These are phyloP conservation scores for Hiodon alosoides DNA, from an alignment of 2,113 vertebrate genomes.

Conservation along the genomic window DNA sequence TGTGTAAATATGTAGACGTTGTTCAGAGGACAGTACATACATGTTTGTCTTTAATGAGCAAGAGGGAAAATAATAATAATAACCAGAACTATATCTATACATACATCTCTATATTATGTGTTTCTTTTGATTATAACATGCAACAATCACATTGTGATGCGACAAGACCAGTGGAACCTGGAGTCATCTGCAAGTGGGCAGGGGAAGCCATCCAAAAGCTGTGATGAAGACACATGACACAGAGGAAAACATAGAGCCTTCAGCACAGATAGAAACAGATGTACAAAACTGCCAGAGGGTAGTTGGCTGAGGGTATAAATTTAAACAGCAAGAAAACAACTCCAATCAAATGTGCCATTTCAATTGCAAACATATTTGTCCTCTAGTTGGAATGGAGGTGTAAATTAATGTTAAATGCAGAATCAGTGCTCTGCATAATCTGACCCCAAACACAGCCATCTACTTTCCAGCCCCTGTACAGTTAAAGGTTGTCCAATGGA, in stretches of 20 bases:
- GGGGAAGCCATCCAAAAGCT: conserved; percentile 48
- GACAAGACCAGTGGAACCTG: conserved; percentile 55
- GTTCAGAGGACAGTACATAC: conserved; percentile 61
- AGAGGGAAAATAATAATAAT: conserved; percentile 63
- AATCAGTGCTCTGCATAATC: too few species aligned
- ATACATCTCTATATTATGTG: conserved; percentile 70
- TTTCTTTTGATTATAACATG: conserved; percentile 72
- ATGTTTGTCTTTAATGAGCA: conserved; percentile 60
- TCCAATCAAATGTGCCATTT: background rate
- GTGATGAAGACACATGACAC: conserved; percentile 41
- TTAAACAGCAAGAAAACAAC: background rate
- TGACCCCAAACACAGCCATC: too few species aligned
- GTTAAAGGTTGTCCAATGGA: too few species aligned
- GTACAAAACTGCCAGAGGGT: background rate
- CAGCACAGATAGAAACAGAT: conserved; percentile 9
- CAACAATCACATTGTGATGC: conserved; percentile 69
- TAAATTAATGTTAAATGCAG: too few species aligned
- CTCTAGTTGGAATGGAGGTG: too few species aligned
- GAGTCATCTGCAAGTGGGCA: conserved; percentile 55
- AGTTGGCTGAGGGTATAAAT: background rate
- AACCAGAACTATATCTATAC: conserved; percentile 71
- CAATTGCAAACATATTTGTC: too few species aligned
- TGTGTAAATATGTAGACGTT: conserved; percentile 58
- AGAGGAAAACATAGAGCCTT: conserved; percentile 1
- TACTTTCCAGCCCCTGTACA: too few species aligned